Evolutionary conservation across 2,888 invertebrate genomes (phyloP).

Genomic region (Latheticus oryzae): DNA sequence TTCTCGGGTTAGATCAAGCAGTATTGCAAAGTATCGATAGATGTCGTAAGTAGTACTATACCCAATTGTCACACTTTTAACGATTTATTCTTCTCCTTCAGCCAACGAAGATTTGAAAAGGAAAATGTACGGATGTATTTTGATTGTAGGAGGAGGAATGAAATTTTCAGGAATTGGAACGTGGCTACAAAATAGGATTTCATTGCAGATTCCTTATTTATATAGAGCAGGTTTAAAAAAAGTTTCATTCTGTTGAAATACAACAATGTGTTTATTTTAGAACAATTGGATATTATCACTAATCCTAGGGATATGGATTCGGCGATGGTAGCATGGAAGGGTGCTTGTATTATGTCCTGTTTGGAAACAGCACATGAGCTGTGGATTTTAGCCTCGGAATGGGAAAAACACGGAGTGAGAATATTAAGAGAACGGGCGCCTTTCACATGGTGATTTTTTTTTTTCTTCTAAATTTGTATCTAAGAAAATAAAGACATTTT

Average conservation of each 20-base stretch:
- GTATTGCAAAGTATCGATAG: constrained; percentile 92
- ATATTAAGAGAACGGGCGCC: constrained; percentile 91
- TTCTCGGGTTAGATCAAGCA: constrained; percentile 90
- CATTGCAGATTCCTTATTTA: constrained; percentile 83
- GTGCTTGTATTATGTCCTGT: constrained; percentile 92
- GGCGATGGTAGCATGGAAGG: constrained; percentile 92
- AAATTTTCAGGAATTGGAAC: constrained; percentile 86
- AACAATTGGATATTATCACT: constrained; percentile 89
- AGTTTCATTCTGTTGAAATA: background rate
- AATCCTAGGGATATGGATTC: constrained; percentile 94
- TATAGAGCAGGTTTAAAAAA: constrained; percentile 72
- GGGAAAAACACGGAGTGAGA: constrained; percentile 86
- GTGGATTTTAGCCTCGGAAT: constrained; percentile 89
- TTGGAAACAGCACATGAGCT: constrained; percentile 92
- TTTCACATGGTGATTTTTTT: constrained; percentile 79
- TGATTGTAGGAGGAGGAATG: constrained; percentile 92
- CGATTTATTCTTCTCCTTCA: constrained; percentile 53
- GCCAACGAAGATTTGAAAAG: constrained; percentile 88
- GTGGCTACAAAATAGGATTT: constrained; percentile 90
- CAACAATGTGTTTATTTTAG: constrained; percentile 60
- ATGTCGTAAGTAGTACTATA: constrained; percentile 72
- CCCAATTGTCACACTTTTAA: background rate
- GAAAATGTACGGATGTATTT: constrained; percentile 93
- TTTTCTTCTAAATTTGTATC: no score
- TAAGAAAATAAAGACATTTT: constrained; percentile 7